Base-by-base conservation (phyloP, 2,888 invertebrate genomes). In the Xanthorhoe designata region DNA sequence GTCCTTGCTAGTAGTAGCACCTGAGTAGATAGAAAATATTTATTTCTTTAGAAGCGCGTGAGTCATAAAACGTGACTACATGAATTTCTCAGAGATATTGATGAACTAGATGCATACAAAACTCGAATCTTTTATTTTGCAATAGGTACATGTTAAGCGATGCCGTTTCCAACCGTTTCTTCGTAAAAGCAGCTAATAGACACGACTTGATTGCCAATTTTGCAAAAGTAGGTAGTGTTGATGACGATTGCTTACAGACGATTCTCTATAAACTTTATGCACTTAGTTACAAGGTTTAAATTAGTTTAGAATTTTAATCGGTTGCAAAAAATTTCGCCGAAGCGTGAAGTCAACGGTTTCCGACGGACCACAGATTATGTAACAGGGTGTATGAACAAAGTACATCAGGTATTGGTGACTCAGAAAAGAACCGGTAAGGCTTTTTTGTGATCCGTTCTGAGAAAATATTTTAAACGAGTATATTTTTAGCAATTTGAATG, bases 121-220 rank as follows among this genome's bases (percentile, higher is more conserved):
- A 32, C 7, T 3, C 7, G 0, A 32, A 7, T 32, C 32, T 32
- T 32, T 7, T 32, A 5, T 3, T 32, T 32, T 32, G 32, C 8
- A 32, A 32, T 19, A 29, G n/a, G n/a, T 45, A 50, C 17, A 19
- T 62, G 32, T 29, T 10, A n/a, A 38, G 15, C 24, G 49, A 54
- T 61, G 19, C 55, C 45, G 32, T 38, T 47, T 32, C 49, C 29
- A 45, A 42, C 51, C 60, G 51, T 63, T 63, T 64, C 58, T 54
- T 55, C 38, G 51, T 47, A 70, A 65, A 61, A 49, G 58, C 50
- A 54, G 55, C 62, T 61, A 68, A 69, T 63, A 53, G 56, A 63
- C 73, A 70, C 64, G 71, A 72, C 70, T 61, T 54, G 73, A 66
- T 73, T 73, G 72, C 69, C 72, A 73, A 72, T 69, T 70, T 66